Base-by-base conservation (phyloP, 2,888 invertebrate genomes). In the Alentia gelatinosa region DNA sequence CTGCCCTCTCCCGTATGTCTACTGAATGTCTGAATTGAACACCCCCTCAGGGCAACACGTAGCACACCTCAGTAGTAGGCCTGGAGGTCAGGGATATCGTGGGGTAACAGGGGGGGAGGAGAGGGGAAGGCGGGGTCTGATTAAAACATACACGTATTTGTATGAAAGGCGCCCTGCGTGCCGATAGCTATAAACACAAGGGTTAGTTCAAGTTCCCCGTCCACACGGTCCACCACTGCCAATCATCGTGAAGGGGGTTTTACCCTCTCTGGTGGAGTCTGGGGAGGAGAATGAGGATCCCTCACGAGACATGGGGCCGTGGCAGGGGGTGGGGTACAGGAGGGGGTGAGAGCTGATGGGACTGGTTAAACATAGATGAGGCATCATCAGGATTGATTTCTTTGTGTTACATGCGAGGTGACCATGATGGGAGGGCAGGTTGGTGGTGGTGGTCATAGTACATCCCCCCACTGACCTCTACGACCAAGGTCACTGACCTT, bases 301-400 rank as follows among this genome's bases (percentile, higher is more conserved):
- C 68, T 68, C 68, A 68, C 68, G 68, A 68, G 68, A 68, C 68
- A 7, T 12, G 47, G 23, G 68, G 30, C 26, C 68, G 30, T 1
- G 33, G n/a, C n/a, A n/a, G 68, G 30, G 33, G 68, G 26, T 68
- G 30, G 30, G 5, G 3, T 68, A 26, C 68, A 68, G 68, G 68
- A 68, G 68, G 68, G 68, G 26, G 68, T 68, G 30, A 47, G 47
- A 19, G 7, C 9, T 7, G 68, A 68, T 12, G 30, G 68, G 30
- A 15, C 12, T 68, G 68, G 68, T 68, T 68, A 68, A 68, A 68
- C 68, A 68, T 68, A 30, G 68, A 68, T 68, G 68, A 68, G 68
- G 23, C 33, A 5, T 26, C n/a, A n/a, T n/a, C 68, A 5, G 5
- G 33, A n/a, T 15, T 30, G 26, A 19, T 5, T n/a, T 9, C 63